Conservation (phyloP, 2,888 invertebrate genomes). For the Chloromyia formosa region DNA sequence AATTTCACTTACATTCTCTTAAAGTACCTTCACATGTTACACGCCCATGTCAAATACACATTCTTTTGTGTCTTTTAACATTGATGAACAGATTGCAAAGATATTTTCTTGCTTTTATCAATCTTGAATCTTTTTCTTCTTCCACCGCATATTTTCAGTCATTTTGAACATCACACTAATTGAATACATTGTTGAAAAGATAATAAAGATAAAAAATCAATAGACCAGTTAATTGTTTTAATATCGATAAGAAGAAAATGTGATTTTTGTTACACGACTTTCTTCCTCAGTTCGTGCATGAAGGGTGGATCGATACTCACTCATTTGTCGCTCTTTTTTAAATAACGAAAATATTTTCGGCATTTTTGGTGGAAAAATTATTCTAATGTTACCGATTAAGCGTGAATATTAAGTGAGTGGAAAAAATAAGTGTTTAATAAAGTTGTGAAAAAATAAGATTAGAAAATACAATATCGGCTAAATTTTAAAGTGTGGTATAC, state of each 20-base stretch:
- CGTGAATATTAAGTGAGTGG: too few relatives aligned
- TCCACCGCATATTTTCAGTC: constrained; percentile 1
- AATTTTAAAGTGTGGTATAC: too few relatives aligned
- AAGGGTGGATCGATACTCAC: not conserved
- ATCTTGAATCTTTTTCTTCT: not conserved
- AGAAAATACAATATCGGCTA: too few relatives aligned
- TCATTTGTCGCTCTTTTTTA: too few relatives aligned
- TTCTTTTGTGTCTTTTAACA: not conserved
- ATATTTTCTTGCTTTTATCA: constrained; percentile 9
- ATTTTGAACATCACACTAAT: constrained; percentile 31
- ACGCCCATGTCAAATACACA: too few relatives aligned
- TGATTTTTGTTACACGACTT: constrained; percentile 11
- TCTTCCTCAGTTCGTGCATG: constrained; percentile 14
- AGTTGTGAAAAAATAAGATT: too few relatives aligned
- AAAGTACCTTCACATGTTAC: too few relatives aligned
- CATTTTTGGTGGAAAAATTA: too few relatives aligned
- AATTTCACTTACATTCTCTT: too few relatives aligned
- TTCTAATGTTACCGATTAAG: too few relatives aligned
- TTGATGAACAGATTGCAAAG: not conserved
- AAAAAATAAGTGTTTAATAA: too few relatives aligned
- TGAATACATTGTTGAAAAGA: constrained; percentile 26
- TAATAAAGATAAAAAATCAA: constrained; percentile 15
- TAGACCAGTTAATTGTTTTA: constrained; percentile 23
- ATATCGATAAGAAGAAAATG: constrained; percentile 23
- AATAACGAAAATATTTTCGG: too few relatives aligned